Evolutionary conservation across 1,140 invertebrate species (phyloP), one percentile per base, ranked within the genome.

Genomic region (Pseudomyrmex flavicornis): DNA sequence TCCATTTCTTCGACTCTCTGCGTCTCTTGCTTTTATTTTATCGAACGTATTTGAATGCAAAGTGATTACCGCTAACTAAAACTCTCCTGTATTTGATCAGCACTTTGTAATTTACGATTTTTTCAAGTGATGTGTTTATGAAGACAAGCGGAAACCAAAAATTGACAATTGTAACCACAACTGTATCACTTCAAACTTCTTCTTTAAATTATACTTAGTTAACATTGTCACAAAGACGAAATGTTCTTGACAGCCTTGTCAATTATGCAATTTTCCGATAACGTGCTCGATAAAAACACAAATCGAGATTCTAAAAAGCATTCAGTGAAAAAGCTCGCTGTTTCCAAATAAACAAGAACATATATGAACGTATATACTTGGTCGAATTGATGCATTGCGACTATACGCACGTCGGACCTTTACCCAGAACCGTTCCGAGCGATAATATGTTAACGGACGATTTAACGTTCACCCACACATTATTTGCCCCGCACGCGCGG

Each of bases 391-490:
- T 85, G 35, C 70, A 22, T 75, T 59, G 17, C 54, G 35, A 7
- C 22, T 44, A 48, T 54, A 63, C 63, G 12, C 22, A 48, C 61
- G 54, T 48, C 52, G 69, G 20, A 76, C 54, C 56, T 61, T 85
- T 72, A 52, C 22, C 9, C 73, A 22, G 87, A 58, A 77, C 86
- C 79, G 54, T 82, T 83, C 68, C 62, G 69, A 26, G 15, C 84
- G 88, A 89, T 88, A 89, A 89, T 88, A 88, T 74, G 74, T 88
- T 89, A 89, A 89, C 88, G 58, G 79, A 83, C 87, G 84, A 89
- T 89, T 89, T 89, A 86, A 82, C 84, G 80, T 48, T 80, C 20
- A 62, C 7, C 62, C 77, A 70, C 52, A 63, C 77, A 88, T 88
- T 89, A 89, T 88, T 89, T 89, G 88, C 62, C 35, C 35, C 77